Evolutionary conservation across 2,797 vertebrate species (phyloP), one percentile per base, ranked within the genome.

Genomic region (Oryzias sinensis): DNA sequence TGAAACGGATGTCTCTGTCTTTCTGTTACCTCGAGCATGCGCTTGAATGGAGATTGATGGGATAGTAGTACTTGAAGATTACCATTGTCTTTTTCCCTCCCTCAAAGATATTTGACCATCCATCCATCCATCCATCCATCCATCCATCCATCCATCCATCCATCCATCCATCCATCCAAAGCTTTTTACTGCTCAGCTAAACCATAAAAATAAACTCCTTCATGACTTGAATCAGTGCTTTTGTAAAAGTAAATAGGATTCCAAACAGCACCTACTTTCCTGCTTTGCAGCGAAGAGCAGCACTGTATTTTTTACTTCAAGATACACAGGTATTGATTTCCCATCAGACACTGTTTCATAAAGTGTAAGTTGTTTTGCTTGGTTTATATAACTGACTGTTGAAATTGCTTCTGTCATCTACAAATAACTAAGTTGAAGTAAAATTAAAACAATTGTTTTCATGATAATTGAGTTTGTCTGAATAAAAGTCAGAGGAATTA

Each of bases 241-340:
- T 11, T 8, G 14, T 6, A 18, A 45, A 45, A 7, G 6, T 45
- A n/a, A 18, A 45, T 7, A 45, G 44, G 18, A 46, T 46, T 18
- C 13, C 1, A 13, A n/a, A 8, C 44, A 46, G 7, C 4, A n/a
- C 16, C n/a, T 44, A 3, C 17, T 20, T 9, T 52, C 47, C 48
- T 44, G 20, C 33, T 33, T 4, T 22, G 48, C 11, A 17, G 45
- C 9, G 49, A 54, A 53, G 11, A 29, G 40, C 37, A 68, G 37
- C 42, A 14, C 40, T 44, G 47, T 61, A 59, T 59, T 62, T 27
- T 64, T 78, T 80, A 70, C 54, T 46, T 20, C 13, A 13, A 46
- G 42, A 43, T 56, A 63, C 52, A 58, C 4, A 59, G 47, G 9
- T 24, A 60, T 53, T 59, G 57, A 85, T 83, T 77, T 82, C 62